Base-by-base conservation (phyloP, 2,113 vertebrate genomes). In the Pipa parva region DNA sequence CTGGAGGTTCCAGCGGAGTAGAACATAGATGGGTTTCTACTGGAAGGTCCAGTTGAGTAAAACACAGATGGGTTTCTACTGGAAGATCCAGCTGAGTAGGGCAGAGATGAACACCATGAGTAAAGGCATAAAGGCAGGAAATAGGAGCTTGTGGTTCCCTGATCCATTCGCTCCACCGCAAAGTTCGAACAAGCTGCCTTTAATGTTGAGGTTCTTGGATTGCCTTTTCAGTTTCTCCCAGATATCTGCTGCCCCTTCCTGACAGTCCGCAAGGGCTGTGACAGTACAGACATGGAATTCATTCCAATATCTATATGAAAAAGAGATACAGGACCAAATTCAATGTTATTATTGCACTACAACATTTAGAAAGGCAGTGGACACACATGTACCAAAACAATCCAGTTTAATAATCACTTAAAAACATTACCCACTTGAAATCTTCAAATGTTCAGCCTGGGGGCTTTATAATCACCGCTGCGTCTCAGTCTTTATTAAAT, bases 171-270 rank as follows among this genome's bases (percentile, higher is more conserved):
- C 83, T 39, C 88, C 82, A 68, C 89, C 85, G 76, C 96, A 99
- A 75, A 99, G 95, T 92, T 98, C 93, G 84, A 98, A 99, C 85
- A 99, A 85, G 85, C 93, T 98, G 88, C 94, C 96, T 75, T 92
- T 89, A 83, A 97, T 93, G 79, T 97, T 91, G 92, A 99, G 89
- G 80, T 90, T 96, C 87, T 92, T 93, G 74, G 96, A 98, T 72
- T 98, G 91, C 85, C 91, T 90, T 84, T 95, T 99, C 80, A 99
- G 87, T 84, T 98, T 97, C 83, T 98, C 96, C 96, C 96, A 99
- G 72, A 98, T 87, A 76, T 97, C 95, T 76, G 92, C 91, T 63
- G 95, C 92, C 79, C 95, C 95, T 84, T 97, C 95, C 79, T 97
- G 94, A 86, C 96, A 99, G 90, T 99, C 96, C 63, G 93, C 93